Percentiles rank a stretch among this genome's conserved stretches.
These are phyloP conservation scores for Heteropelma amictum DNA, from an alignment of 2,888 invertebrate species.

Conservation along the genomic window DNA sequence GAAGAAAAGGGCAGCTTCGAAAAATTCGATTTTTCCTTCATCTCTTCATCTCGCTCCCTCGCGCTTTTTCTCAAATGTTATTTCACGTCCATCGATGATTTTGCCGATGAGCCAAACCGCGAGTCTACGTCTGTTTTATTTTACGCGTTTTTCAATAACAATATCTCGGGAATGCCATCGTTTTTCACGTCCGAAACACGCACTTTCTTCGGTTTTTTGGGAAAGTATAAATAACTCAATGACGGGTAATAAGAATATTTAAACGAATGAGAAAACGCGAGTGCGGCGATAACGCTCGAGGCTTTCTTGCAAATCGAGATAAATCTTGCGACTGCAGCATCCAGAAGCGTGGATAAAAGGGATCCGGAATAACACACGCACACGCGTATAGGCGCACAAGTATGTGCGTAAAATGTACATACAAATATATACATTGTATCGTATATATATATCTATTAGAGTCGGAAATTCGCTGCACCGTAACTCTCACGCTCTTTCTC, in stretches of 20 bases:
- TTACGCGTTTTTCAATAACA: too few species aligned
- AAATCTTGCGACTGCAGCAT: conserved; percentile 32
- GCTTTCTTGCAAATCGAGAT: conserved; percentile 28
- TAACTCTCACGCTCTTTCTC: too few species aligned
- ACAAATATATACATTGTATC: background rate
- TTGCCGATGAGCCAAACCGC: too few species aligned
- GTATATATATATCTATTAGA: background rate
- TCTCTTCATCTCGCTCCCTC: too few species aligned
- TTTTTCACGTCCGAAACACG: too few species aligned
- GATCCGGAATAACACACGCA: conserved; percentile 7
- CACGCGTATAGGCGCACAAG: background rate
- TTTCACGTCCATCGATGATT: too few species aligned
- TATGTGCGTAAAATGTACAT: background rate
- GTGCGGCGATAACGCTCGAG: conserved; percentile 14
- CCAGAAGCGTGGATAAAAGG: conserved; percentile 44
- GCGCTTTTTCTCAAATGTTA: too few species aligned
- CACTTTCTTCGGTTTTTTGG: too few species aligned
- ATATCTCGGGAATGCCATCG: too few species aligned
- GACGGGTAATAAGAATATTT: background rate
- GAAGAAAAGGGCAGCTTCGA: too few species aligned
- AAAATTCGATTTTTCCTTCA: too few species aligned
- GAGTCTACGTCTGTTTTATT: too few species aligned
- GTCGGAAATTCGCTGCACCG: conserved; percentile 34
- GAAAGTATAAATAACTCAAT: background rate
- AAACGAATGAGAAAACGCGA: conserved; percentile 13